Base-by-base conservation (phyloP, 2,888 invertebrate genomes). In the Pterobdella sp. region DNA sequence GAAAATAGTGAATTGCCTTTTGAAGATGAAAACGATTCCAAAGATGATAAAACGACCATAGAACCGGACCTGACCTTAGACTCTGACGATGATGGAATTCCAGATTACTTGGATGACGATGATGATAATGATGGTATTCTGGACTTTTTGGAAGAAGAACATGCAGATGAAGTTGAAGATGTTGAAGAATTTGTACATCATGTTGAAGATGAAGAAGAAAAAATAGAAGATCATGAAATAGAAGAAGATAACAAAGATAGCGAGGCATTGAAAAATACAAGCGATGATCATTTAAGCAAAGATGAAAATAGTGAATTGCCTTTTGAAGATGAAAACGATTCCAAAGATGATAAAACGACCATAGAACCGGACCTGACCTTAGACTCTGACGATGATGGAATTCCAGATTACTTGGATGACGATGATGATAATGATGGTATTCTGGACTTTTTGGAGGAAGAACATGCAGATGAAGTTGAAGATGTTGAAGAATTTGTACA, bases 211-310 rank as follows among this genome's bases (percentile, higher is more conserved):
- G 73, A 63, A 18, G 63, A 71, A 31, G 72, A 72, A n/a, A 70
- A 73, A 60, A 70, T 72, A 72, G 81, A 81, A 77, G n/a, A n/a
- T n/a, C n/a, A n/a, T n/a, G 80, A 81, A 29, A 80, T 81, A 29
- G 74, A 73, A 31, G 49, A 70, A n/a, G 78, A 79, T 65, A 77
- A 73, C 49, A 35, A 42, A 67, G 67, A 67, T 26, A 37, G 22
- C 2, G 35, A 37, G 22, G 29, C 60, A 69, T 31, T 74, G 1
- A 73, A 76, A 68, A 74, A 72, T 35, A 75, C 71, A 34, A 0
- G 79, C 80, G 68, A 78, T 63, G 26, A 36, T 7, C 22, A 32
- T 18, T 56, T 29, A 7, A 26, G 31, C 63, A 14, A 34, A 52
- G 52, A 52, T 22, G 73, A 64, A 42, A 73, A 64, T 32, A n/a